These are phyloP conservation scores for Chiloscyllium plagiosum DNA, from an alignment of 2,113 vertebrate genomes.

Conservation along the genomic window DNA sequence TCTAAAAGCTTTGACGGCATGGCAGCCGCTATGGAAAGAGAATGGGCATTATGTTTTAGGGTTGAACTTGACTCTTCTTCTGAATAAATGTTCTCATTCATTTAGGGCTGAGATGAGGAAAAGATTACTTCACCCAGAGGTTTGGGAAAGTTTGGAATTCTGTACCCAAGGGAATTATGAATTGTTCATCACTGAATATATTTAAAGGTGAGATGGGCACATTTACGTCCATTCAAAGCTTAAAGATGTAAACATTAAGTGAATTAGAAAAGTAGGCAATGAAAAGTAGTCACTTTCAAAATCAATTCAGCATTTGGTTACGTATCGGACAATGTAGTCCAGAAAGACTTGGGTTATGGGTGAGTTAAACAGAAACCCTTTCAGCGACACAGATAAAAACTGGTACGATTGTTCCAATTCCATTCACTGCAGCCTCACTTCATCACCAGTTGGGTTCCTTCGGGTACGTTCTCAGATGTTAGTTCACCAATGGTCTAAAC, in stretches of 20 bases:
- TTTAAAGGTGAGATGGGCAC: no score
- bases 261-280: background rate
- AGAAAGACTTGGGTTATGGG: background rate
- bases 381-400: background rate
- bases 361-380: background rate
- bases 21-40: no score
- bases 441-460: background rate
- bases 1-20: no score
- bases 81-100: no score
- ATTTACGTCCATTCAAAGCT: background rate
- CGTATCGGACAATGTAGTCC: background rate
- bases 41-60: no score
- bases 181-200: no score
- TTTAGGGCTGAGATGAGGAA: no score
- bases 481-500: background rate
- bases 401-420: background rate
- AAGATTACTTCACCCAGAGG: no score
- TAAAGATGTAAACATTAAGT: background rate
- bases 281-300: background rate
- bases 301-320: background rate
- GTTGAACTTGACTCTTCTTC: no score
- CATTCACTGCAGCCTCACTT: background rate
- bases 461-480: background rate
- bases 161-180: no score
- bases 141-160: no score